phyloP scores from a whole-genome alignment of 2,113 vertebrate species.

The Rhodinocichla rosea region DNA sequence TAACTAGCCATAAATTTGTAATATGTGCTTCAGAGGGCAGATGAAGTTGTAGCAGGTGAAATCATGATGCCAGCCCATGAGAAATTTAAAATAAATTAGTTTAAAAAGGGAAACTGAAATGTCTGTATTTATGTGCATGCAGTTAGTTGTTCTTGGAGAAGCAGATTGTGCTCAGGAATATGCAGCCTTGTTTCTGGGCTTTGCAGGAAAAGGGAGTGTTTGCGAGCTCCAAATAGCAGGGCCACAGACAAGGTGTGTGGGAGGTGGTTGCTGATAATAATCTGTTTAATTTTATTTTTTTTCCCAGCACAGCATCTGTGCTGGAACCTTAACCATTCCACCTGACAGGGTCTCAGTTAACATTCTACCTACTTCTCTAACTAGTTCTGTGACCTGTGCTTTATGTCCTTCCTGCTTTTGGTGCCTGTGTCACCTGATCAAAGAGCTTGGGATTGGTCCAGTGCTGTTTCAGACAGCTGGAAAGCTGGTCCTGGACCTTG shows the following conservation, averaged over 20 bases:
- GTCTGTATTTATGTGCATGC: background rate
- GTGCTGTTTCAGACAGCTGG: background rate
- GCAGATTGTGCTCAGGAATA: background rate
- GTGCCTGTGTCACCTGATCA: background rate
- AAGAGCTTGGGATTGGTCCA: background rate
- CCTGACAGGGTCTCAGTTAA: background rate
- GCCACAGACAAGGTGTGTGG: background rate
- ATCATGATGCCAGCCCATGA: background rate
- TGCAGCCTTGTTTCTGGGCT: background rate
- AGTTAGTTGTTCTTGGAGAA: background rate
- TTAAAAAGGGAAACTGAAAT: background rate
- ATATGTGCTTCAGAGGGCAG: background rate
- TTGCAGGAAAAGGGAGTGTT: background rate
- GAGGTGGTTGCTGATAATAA: background rate
- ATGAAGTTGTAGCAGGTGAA: background rate
- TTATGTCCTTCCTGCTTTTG: background rate
- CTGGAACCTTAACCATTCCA: background rate
- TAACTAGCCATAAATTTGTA: background rate
- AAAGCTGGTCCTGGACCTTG: background rate
- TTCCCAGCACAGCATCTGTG: background rate
- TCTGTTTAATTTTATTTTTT: background rate
- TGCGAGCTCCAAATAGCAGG: background rate
- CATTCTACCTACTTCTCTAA: background rate
- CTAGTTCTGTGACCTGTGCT: background rate
- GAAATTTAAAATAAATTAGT: background rate